Evolutionary conservation across 2,888 invertebrate genomes (phyloP), one percentile per base, ranked within the genome.

Genomic region (Drosophila ustulata): DNA sequence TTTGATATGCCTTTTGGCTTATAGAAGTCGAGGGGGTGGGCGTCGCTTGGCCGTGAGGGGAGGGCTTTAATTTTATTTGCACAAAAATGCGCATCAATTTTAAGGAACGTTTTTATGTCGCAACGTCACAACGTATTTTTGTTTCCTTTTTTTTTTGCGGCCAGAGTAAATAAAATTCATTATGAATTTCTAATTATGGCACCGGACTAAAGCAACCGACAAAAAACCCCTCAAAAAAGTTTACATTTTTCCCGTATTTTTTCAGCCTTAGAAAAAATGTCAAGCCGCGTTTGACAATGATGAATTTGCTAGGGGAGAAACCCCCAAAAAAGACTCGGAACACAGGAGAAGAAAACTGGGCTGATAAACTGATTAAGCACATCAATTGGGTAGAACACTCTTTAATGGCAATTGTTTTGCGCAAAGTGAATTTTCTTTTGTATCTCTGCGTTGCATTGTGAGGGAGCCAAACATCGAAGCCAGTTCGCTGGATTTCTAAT

Each of bases 81-180:
- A 73, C 78, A 81, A 75, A 84, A 82, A 80, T 83, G 85, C 75
- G 80, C 85, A 85, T 85, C 79, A 82, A 80, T 78, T 82, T 82
- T 52, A 75, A 69, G 73, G 67, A 70, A 80, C 63, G 77, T 73
- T 85, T 80, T 66, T 68, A 67, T 75, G 63, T 74, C 76, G 71
- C 70, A 53, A 69, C 74, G 74, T 55, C 55, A 56, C n/a, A 57
- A 37, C 34, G 53, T 32, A 57, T 68, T 65, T 70, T 52, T 62
- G 57, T 59, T 70, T 66, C 62, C 50, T 28, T 62, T 59, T 57
- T 57, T 18, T 51, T 55, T 67, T 87, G 82, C 79, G 84, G 86
- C 86, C 78, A 81, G 75, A 75, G 84, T 81, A 89, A 89, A 89
- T 89, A 89, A 86, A 89, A 89, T 89, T 89, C 89, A 89, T 89